Base-by-base conservation (phyloP, 2,113 vertebrate genomes). In the Meriones unguiculatus region DNA sequence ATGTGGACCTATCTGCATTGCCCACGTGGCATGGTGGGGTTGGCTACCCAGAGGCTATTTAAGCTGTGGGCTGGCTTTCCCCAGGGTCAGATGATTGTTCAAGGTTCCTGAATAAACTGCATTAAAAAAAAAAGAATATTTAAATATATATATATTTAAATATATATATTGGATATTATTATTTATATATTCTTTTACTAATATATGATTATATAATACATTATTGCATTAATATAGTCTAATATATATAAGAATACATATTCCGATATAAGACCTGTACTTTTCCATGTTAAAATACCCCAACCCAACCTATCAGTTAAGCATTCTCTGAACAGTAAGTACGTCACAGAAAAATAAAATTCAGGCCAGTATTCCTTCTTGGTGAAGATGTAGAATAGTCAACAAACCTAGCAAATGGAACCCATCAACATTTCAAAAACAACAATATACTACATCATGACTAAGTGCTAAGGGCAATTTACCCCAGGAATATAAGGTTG, bases 301-400 rank as follows among this genome's bases (percentile, higher is more conserved):
- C 64, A 92, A 28, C 70, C 87, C 24, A 52, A 35, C n/a, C 30
- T 87, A n/a, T n/a, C 41, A 81, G 24, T 46, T 70, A 25, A 87
- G 1, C 38, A 80, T 50, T 97, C 89, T 14, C 41, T n/a, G 77
- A 81, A 64, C 54, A 92, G 18, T 35, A 93, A 86, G 93, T n/a
- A 72, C 24, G 84, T 87, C 62, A 88, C 35, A 88, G 59, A 13
- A 80, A 96, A 70, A 87, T 11, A 81, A 97, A 70, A 90, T 46
- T 72, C 89, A 25, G 89, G 46, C 24, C 52, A 92, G n/a, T 65
- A 77, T 28, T 41, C 5, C 52, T 65, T 93, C 46, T 38, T 59
- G 62, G 87, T 17, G 50, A 85, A 95, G 54, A 52, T 89, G 10
- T n/a, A 92, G 81, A 94, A 90, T 94, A 69, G n/a, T 73, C 80